Conservation (phyloP, 2,797 vertebrate genomes). For the Benthosema pterotum region DNA sequence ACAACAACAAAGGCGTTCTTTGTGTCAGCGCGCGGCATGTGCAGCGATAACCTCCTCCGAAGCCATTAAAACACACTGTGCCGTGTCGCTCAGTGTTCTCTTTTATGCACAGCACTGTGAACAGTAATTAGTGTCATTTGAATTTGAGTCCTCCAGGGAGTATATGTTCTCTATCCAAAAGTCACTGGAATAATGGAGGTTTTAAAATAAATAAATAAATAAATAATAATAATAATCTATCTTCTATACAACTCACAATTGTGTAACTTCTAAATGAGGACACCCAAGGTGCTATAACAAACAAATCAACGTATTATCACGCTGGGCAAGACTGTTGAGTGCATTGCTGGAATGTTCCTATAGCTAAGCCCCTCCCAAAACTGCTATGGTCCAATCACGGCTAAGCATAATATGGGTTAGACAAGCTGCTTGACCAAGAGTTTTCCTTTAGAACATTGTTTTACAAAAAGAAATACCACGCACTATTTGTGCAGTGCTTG, state of each 20-base stretch:
- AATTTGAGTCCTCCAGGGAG: neutral
- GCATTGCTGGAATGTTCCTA: no score
- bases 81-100: neutral
- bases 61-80: neutral
- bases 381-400: no score
- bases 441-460: no score
- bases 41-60: slow-evolving; percentile 47
- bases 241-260: neutral
- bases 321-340: no score
- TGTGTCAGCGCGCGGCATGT: slow-evolving; percentile 23
- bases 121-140: neutral
- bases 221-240: neutral
- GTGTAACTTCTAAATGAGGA: neutral
- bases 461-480: no score
- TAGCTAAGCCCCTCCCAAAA: no score
- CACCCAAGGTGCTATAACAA: neutral
- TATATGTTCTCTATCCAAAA: neutral
- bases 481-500: no score
- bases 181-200: neutral
- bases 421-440: no score
- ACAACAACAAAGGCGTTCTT: slow-evolving; percentile 47
- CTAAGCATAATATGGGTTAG: no score
- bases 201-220: no score
- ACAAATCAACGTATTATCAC: neutral
- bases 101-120: neutral